phyloP scores from a whole-genome alignment of 2,888 invertebrate species.

The Belgica antarctica region DNA sequence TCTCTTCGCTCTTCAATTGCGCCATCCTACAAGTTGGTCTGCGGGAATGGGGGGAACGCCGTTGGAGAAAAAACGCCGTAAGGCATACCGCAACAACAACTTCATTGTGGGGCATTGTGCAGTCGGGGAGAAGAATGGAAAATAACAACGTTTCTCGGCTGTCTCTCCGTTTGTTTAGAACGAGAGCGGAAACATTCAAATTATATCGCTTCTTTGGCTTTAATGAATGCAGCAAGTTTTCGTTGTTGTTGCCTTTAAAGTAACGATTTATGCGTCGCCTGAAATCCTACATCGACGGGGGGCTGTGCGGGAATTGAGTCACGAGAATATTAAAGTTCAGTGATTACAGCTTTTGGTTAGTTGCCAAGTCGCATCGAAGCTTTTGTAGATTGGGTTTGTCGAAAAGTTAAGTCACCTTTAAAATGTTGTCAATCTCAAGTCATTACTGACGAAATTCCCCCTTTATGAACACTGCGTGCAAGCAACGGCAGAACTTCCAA shows the following conservation, averaged over 20 bases:
- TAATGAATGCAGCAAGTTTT: slow-evolving; percentile 15
- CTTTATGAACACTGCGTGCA: too few species aligned
- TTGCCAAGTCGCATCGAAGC: too few species aligned
- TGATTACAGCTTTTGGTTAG: too few species aligned
- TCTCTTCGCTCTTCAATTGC: neutral
- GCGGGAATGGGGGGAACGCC: neutral
- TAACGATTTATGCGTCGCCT: slow-evolving; percentile 29
- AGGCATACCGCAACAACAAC: slow-evolving; percentile 32
- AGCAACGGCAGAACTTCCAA: too few species aligned
- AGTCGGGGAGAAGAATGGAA: neutral
- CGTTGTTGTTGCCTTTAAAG: neutral
- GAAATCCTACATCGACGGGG: slow-evolving; percentile 35
- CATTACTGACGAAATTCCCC: too few species aligned
- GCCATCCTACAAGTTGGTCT: neutral
- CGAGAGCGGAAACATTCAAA: neutral
- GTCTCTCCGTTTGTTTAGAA: slow-evolving; percentile 8
- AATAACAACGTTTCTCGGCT: neutral
- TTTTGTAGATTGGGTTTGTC: too few species aligned
- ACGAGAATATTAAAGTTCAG: too few species aligned
- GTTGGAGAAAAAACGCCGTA: slow-evolving; percentile 38
- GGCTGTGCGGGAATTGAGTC: too few species aligned
- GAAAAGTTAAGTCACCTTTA: too few species aligned
- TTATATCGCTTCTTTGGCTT: slow-evolving; percentile 1
- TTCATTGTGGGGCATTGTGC: slow-evolving; percentile 13
- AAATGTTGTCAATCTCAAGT: too few species aligned